Conservation (phyloP, 2,888 invertebrate genomes). For the Blastobasis lacticolella region DNA sequence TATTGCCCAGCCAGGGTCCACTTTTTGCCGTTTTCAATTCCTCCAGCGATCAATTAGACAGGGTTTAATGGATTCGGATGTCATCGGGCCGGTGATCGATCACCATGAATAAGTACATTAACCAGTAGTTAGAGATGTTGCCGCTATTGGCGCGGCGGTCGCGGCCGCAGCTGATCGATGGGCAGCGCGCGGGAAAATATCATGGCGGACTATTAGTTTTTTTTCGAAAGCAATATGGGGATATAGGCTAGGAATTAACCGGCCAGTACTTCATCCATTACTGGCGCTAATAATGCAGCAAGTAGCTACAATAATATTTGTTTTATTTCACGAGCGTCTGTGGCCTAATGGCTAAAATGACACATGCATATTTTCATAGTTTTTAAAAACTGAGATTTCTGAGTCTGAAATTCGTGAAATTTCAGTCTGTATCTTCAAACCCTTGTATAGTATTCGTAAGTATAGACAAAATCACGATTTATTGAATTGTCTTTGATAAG, state of each 20-base stretch:
- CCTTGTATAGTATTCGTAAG: no score
- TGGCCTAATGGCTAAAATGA: no score
- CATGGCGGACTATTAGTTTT: conserved; percentile 16
- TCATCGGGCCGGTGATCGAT: conserved; percentile 57
- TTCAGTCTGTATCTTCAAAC: no score
- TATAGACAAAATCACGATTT: no score
- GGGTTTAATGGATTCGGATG: conserved; percentile 66
- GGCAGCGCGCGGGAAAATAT: conserved; percentile 10
- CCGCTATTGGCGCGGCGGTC: conserved; percentile 24
- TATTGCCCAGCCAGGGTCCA: conserved; percentile 11
- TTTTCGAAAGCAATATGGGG: conserved; percentile 8
- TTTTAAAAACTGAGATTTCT: no score
- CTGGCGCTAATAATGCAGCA: conserved; percentile 8
- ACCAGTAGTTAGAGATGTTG: conserved; percentile 47
- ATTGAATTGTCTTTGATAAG: no score
- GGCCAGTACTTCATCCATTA: conserved; percentile 11
- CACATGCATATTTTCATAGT: no score
- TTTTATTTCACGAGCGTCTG: neutral
- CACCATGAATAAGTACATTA: conserved; percentile 60
- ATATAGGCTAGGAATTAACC: conserved; percentile 10
- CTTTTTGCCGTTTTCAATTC: conserved; percentile 66
- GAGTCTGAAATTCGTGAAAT: no score
- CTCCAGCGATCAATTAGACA: conserved; percentile 62
- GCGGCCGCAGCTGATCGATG: conserved; percentile 36
- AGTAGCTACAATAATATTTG: no score